phyloP scores from a whole-genome alignment of 2,888 invertebrate genomes.

The Cybosia mesomella region DNA sequence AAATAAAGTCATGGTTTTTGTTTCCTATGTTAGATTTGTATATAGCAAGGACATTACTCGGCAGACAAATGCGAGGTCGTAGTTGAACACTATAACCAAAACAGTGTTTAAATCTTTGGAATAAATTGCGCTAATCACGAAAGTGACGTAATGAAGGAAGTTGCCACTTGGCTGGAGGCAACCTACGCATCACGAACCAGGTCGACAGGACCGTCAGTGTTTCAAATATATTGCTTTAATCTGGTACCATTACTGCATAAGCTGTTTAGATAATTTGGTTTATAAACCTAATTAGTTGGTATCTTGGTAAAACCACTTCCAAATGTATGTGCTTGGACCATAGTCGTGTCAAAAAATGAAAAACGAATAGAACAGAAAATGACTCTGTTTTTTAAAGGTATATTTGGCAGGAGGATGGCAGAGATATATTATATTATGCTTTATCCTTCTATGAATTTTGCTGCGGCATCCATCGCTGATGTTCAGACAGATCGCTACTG shows the following conservation, averaged over 20 bases:
- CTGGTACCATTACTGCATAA: slow-evolving; percentile 61
- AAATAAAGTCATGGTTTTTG: slow-evolving; percentile 46
- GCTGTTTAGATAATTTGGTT: slow-evolving; percentile 62
- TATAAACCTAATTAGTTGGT: slow-evolving; percentile 47
- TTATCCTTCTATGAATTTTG: slow-evolving; percentile 27
- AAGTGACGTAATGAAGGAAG: slow-evolving; percentile 83
- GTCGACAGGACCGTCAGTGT: slow-evolving; percentile 60
- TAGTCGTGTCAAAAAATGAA: neutral
- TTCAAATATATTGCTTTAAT: slow-evolving; percentile 68
- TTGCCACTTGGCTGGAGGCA: slow-evolving; percentile 74
- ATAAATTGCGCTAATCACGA: slow-evolving; percentile 76
- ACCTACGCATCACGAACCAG: slow-evolving; percentile 76
- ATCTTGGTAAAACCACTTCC: neutral
- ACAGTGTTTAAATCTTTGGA: slow-evolving; percentile 65
- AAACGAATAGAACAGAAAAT: neutral
- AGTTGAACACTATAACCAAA: slow-evolving; percentile 62
- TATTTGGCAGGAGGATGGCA: neutral
- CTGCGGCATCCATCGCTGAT: slow-evolving; percentile 39
- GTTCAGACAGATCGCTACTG: slow-evolving; percentile 61
- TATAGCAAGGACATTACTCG: slow-evolving; percentile 61
- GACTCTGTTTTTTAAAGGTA: neutral
- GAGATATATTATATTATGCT: neutral
- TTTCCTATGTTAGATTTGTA: slow-evolving; percentile 54
- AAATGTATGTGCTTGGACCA: neutral
- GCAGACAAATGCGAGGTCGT: slow-evolving; percentile 63